These are phyloP conservation scores for Myzus persicae DNA, from an alignment of 1,140 invertebrate species.

Conservation along the genomic window DNA sequence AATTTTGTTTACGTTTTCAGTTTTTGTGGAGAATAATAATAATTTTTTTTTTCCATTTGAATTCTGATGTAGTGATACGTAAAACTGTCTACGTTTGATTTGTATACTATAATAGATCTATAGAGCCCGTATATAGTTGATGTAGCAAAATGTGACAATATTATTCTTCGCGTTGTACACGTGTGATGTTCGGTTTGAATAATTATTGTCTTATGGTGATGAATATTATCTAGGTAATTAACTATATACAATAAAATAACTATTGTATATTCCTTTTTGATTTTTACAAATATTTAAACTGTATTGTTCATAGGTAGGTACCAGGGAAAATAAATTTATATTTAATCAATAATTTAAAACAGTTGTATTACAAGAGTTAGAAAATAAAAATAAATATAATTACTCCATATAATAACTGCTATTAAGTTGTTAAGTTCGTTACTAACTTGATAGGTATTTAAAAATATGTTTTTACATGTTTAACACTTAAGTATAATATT, in stretches of 20 bases:
- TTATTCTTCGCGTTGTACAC: neutral
- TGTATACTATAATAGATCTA: neutral
- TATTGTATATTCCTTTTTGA: neutral
- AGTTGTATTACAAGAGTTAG: neutral
- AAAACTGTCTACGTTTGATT: neutral
- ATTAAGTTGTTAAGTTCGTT: neutral
- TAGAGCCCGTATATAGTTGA: neutral
- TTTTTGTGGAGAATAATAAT: neutral
- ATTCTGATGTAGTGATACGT: neutral
- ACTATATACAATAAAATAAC: neutral
- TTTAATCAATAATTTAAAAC: neutral
- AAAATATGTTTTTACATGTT: neutral
- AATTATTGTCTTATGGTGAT: neutral
- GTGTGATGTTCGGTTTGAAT: neutral
- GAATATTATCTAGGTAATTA: neutral
- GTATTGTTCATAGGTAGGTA: neutral
- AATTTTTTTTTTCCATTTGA: neutral
- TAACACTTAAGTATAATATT: neutral
- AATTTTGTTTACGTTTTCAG: constrained; percentile 22
- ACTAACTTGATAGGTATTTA: neutral
- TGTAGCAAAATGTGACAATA: neutral
- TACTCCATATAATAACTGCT: neutral
- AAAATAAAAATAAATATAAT: neutral
- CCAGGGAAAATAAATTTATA: neutral
- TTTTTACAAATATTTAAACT: neutral